Evolutionary conservation across 1,140 invertebrate genomes (phyloP).

Genomic region (Leptinotarsa defecta): DNA sequence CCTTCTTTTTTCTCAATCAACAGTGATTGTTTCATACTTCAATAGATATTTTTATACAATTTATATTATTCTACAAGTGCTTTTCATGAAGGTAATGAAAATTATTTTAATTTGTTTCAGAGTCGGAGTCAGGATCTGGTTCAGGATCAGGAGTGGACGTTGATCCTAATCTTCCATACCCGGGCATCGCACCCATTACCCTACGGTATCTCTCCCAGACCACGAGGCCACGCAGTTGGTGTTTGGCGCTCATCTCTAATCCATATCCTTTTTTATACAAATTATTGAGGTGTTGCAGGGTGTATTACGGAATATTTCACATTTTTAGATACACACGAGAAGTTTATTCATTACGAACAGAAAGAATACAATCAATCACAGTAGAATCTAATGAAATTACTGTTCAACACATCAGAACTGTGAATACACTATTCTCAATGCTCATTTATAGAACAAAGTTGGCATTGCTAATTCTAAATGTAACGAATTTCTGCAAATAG

Average conservation of each 20-base stretch:
- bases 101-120: slow-evolving; percentile 44
- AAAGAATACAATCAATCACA: too few relatives aligned
- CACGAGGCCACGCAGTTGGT: slow-evolving; percentile 85
- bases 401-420: too few relatives aligned
- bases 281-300: background rate
- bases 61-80: too few relatives aligned
- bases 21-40: too few relatives aligned
- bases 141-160: slow-evolving; percentile 63
- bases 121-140: slow-evolving; percentile 57
- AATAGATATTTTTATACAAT: too few relatives aligned
- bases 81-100: background rate
- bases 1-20: too few relatives aligned
- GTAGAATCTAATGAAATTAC: too few relatives aligned
- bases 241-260: slow-evolving; percentile 94
- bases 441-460: too few relatives aligned
- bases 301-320: background rate
- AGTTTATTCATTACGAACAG: background rate
- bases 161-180: slow-evolving; percentile 79
- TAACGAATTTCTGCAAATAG: too few relatives aligned
- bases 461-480: too few relatives aligned
- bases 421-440: too few relatives aligned
- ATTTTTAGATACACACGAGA: background rate
- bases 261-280: slow-evolving; percentile 90
- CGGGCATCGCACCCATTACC: slow-evolving; percentile 83
- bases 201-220: slow-evolving; percentile 86